A percentile compares a stretch with the other conserved stretches of the same genome.
Evolutionary conservation across 2,113 vertebrate genomes (phyloP).

Genomic region (Desmodus rotundus): DNA sequence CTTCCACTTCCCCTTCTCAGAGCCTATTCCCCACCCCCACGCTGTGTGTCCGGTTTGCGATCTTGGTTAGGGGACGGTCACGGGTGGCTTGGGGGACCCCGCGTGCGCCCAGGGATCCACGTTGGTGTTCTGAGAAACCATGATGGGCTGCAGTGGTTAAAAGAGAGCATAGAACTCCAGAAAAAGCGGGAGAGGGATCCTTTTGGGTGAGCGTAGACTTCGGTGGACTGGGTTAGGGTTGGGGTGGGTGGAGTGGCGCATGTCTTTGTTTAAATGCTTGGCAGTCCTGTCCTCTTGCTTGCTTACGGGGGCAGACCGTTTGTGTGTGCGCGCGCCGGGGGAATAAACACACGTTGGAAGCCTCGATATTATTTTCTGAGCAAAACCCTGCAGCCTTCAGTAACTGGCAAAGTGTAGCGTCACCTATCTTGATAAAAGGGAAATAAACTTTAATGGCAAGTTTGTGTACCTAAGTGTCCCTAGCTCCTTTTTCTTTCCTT

Average conservation of each 20-base stretch:
- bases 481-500: slow-evolving; percentile 59
- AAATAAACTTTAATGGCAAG: slow-evolving; percentile 81
- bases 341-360: slow-evolving; percentile 71
- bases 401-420: slow-evolving; percentile 77
- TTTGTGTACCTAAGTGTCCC: slow-evolving; percentile 68
- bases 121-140: slow-evolving; percentile 60
- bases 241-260: background rate
- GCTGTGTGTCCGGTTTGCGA: slow-evolving; percentile 29
- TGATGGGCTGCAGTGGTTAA: slow-evolving; percentile 63
- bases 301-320: background rate
- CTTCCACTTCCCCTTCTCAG: background rate
- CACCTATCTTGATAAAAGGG: slow-evolving; percentile 77
- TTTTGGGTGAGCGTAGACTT: slow-evolving; percentile 23
- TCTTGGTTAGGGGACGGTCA: slow-evolving; percentile 45
- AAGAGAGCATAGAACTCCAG: slow-evolving; percentile 68
- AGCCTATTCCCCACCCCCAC: background rate
- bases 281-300: slow-evolving; percentile 32
- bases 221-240: background rate
- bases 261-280: slow-evolving; percentile 65
- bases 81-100: slow-evolving; percentile 1
- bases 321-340: slow-evolving; percentile 41
- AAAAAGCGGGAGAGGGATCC: background rate
- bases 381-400: slow-evolving; percentile 66
- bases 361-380: slow-evolving; percentile 63
- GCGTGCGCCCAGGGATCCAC: slow-evolving; percentile 34